Evolutionary conservation across 2,113 vertebrate species (phyloP).

Genomic region (Sarotherodon lohbergeri): DNA sequence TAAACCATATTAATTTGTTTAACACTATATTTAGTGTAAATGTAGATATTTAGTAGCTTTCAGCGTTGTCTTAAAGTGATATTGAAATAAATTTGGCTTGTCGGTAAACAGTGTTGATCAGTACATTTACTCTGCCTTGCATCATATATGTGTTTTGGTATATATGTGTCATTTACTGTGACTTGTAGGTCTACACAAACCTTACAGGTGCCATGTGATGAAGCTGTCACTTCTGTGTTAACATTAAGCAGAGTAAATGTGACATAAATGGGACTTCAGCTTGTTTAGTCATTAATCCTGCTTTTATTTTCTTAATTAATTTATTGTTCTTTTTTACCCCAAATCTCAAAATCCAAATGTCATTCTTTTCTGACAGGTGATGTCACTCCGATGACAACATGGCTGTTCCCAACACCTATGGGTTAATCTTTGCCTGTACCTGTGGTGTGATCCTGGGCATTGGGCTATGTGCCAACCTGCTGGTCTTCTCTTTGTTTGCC

Average conservation of each 20-base stretch:
- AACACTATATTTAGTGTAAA: background rate
- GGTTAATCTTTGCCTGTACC: constrained; percentile 68
- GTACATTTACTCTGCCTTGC: background rate
- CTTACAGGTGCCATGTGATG: background rate
- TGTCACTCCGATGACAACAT: constrained; percentile 19
- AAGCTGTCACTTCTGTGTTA: background rate
- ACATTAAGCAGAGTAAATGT: background rate
- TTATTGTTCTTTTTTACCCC: background rate
- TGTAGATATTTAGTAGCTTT: background rate
- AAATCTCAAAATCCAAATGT: background rate
- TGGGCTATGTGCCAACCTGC: constrained; percentile 71
- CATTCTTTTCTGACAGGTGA: constrained; percentile 11
- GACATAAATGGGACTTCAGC: background rate
- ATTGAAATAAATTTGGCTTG: background rate
- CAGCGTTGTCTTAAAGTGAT: background rate
- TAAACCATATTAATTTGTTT: background rate
- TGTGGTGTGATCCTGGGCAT: constrained; percentile 70
- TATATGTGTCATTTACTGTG: background rate
- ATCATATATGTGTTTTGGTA: background rate
- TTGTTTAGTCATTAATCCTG: background rate
- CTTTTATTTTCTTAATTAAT: background rate
- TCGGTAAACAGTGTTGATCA: background rate
- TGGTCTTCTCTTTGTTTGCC: constrained; percentile 73
- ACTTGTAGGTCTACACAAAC: background rate
- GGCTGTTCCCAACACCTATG: constrained; percentile 55